Conservation (phyloP, 92 coral and sea anemone species). For the Palythoa grandis region DNA sequence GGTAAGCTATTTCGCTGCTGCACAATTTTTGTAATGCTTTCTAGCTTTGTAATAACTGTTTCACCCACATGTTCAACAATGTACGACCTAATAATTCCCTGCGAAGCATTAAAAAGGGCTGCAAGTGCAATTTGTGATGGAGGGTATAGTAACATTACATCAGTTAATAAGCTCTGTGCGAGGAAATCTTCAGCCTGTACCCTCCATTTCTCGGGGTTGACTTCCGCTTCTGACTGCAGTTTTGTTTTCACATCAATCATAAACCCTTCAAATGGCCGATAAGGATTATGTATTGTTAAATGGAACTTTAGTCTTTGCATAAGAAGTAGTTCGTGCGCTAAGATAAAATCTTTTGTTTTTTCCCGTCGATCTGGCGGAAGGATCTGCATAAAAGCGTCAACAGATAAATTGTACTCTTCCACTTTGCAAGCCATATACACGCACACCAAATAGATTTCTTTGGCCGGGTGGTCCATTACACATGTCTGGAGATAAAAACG, state of each 20-base stretch:
- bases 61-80: slow-evolving; percentile 66
- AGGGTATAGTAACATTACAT: slow-evolving; percentile 72
- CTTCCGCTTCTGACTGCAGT: slow-evolving; percentile 44
- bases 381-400: slow-evolving; percentile 86
- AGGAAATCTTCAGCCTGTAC: slow-evolving; percentile 80
- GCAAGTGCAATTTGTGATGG: slow-evolving; percentile 98
- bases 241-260: slow-evolving; percentile 91
- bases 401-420: slow-evolving; percentile 94
- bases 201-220: slow-evolving; percentile 85
- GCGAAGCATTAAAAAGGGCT: slow-evolving; percentile 71
- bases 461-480: slow-evolving; percentile 88
- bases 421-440: slow-evolving; percentile 98
- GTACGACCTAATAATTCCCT: slow-evolving; percentile 57
- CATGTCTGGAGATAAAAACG: slow-evolving; percentile 89
- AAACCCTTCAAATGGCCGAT: slow-evolving; percentile 95
- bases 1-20: slow-evolving; percentile 41
- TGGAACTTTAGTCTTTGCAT: slow-evolving; percentile 93
- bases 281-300: slow-evolving; percentile 90
- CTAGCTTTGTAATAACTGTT: slow-evolving; percentile 46
- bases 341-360: slow-evolving; percentile 80
- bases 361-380: slow-evolving; percentile 88
- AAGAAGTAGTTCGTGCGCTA: slow-evolving; percentile 85
- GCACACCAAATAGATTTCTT: slow-evolving; percentile 91
- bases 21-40: slow-evolving; percentile 48
- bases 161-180: slow-evolving; percentile 68